These are phyloP conservation scores for Sylvia atricapilla DNA, from an alignment of 2,113 vertebrate species.

Conservation along the genomic window DNA sequence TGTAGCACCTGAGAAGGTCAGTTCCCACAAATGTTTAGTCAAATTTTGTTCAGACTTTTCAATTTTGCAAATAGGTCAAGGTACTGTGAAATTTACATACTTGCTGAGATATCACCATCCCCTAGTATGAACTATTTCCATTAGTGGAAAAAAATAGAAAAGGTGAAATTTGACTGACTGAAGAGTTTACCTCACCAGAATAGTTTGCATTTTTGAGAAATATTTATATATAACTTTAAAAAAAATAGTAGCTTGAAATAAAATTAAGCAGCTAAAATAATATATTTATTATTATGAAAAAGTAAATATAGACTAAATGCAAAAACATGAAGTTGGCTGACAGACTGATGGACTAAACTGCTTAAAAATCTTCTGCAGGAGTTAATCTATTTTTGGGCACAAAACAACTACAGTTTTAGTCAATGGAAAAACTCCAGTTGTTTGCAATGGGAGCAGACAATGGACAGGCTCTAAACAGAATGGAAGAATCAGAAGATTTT, in stretches of 20 bases:
- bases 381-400: not conserved
- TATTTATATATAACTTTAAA: not conserved
- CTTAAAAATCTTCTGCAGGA: not conserved
- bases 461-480: not conserved
- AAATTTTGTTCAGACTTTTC: constrained; percentile 10
- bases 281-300: not conserved
- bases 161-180: not conserved
- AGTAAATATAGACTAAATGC: not conserved
- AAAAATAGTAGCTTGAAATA: not conserved
- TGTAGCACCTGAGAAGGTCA: not conserved
- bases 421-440: not conserved
- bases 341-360: not conserved
- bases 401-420: not conserved
- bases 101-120: not conserved
- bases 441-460: not conserved
- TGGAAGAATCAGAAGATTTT: not conserved
- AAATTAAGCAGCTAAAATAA: not conserved
- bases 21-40: not conserved
- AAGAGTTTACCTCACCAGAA: not conserved
- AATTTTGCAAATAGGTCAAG: not conserved
- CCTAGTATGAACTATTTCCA: not conserved
- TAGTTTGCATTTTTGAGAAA: not conserved
- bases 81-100: not conserved
- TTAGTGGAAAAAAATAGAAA: not conserved
- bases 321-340: not conserved